Evolutionary conservation across 1,140 invertebrate genomes (phyloP), one percentile per base, ranked within the genome.

Genomic region (Dinoponera quadriceps): DNA sequence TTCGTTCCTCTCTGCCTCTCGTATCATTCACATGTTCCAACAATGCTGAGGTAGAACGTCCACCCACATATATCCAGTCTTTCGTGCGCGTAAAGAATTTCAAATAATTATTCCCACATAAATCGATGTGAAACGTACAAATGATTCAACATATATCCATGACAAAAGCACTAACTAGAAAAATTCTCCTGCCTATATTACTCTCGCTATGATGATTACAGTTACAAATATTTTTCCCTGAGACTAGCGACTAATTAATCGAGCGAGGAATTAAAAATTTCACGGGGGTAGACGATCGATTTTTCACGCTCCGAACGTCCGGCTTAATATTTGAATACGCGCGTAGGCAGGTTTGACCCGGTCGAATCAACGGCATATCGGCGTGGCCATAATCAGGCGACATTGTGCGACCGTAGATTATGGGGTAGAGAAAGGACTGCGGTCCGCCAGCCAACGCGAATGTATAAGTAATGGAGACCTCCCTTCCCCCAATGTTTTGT

Each of bases 281-380:
- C n/a, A n/a, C n/a, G n/a, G n/a, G n/a, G n/a, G n/a, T n/a, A n/a
- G n/a, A n/a, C n/a, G n/a, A n/a, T n/a, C n/a, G n/a, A n/a, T n/a
- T n/a, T n/a, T n/a, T n/a, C n/a, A n/a, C n/a, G n/a, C n/a, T n/a
- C n/a, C n/a, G n/a, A n/a, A n/a, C 7, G 55, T 55, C 22, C 51
- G 75, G 83, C 84, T 90, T 90, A 91, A 91, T 87, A 91, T 91
- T 91, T 90, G 86, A 91, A 91, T 91, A 89, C 83, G 85, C 85
- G 88, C 89, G 90, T 90, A 89, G 89, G 89, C 74, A 84, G 68
- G 75, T 44, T 44, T 74, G 84, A 88, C 85, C 82, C 68, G 87
- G 83, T 60, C 84, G 87, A 89, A 88, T 88, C 88, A 88, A 88
- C 85, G 78, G 72, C 74, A 57, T 85, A 88, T 84, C 85, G 80